These are phyloP conservation scores for Hartigia nigra DNA, from an alignment of 2,888 invertebrate genomes.

Conservation along the genomic window DNA sequence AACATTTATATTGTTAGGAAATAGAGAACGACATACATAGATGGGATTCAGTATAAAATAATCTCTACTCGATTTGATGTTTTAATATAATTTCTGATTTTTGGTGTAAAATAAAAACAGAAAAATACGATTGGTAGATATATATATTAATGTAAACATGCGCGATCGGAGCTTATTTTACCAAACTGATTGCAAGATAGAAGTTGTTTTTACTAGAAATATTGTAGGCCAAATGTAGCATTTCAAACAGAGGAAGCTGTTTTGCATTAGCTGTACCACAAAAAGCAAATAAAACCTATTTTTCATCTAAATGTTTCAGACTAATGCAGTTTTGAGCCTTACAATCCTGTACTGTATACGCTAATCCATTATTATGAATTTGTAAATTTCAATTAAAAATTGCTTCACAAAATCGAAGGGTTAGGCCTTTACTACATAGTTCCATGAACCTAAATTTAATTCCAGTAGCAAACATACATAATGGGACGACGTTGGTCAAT, in stretches of 20 bases:
- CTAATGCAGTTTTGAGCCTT: background rate
- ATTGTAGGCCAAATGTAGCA: background rate
- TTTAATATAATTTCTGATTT: background rate
- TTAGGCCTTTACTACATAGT: background rate
- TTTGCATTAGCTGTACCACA: background rate
- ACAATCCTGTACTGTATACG: background rate
- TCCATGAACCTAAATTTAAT: background rate
- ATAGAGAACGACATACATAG: background rate
- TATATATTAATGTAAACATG: no score
- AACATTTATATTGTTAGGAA: background rate
- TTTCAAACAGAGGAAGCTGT: background rate
- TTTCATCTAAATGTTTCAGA: conserved; percentile 17
- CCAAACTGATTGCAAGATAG: background rate
- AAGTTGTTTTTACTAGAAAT: background rate
- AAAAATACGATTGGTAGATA: background rate
- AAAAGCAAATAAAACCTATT: conserved; percentile 36
- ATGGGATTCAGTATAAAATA: background rate
- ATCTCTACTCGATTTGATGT: background rate
- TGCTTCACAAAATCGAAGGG: background rate
- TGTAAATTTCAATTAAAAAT: background rate
- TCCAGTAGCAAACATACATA: background rate
- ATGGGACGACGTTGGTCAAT: background rate
- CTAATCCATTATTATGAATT: background rate
- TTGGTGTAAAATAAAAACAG: background rate
- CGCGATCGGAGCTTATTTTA: no score